These are phyloP conservation scores for Toxotes chatareus DNA, from an alignment of 2,113 vertebrate genomes.

Conservation along the genomic window DNA sequence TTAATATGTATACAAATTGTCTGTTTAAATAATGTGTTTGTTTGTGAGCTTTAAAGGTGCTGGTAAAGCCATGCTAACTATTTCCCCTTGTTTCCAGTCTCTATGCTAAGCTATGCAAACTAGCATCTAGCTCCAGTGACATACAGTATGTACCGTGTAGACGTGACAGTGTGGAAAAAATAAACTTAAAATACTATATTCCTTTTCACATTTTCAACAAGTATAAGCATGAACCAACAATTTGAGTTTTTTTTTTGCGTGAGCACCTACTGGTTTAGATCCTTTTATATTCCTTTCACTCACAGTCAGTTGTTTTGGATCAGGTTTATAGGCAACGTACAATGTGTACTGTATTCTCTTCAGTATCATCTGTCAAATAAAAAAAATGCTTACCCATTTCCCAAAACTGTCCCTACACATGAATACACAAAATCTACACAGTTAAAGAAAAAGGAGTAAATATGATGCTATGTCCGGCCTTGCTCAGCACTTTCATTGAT, in stretches of 20 bases:
- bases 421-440: neutral
- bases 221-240: neutral
- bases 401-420: neutral
- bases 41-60: neutral
- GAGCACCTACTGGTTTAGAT: neutral
- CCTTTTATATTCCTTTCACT: neutral
- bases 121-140: neutral
- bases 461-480: neutral
- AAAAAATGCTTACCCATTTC: neutral
- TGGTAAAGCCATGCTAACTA: neutral
- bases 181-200: neutral
- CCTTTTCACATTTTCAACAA: neutral
- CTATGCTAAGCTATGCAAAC: neutral
- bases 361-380: neutral
- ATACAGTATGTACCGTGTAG: neutral
- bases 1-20: neutral
- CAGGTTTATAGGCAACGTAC: neutral
- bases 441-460: neutral
- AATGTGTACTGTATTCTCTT: neutral
- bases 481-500: constrained; percentile 1
- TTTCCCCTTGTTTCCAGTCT: neutral
- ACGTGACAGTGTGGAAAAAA: neutral
- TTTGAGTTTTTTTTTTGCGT: too few species aligned
- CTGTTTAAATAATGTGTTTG: neutral
- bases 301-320: neutral